A percentile compares a stretch with the other conserved stretches of the same genome.
Evolutionary conservation across 2,797 vertebrate genomes (phyloP).

Genomic region (Calcarius lapponicus): DNA sequence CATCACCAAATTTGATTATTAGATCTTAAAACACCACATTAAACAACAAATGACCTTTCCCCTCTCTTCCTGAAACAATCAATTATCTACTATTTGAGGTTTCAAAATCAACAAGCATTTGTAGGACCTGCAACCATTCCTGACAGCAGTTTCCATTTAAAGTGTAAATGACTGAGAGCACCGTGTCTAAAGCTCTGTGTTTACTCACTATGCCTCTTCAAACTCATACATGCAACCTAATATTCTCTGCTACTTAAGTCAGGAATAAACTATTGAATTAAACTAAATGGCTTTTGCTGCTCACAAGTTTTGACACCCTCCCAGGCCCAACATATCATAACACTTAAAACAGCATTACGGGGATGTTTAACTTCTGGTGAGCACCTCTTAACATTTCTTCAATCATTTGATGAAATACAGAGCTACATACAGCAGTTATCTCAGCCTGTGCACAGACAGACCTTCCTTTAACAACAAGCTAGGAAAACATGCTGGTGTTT

Average conservation of each 20-base stretch:
- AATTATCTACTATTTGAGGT: neutral
- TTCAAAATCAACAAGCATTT: neutral
- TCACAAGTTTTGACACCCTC: neutral
- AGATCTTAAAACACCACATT: neutral
- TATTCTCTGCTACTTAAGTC: neutral
- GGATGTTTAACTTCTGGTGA: neutral
- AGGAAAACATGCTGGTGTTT: neutral
- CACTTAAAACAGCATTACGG: neutral
- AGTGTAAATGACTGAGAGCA: neutral
- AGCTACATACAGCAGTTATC: neutral
- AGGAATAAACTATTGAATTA: neutral
- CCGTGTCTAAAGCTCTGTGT: neutral
- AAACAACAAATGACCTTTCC: neutral
- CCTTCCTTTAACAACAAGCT: neutral
- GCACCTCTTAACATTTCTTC: neutral
- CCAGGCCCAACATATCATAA: neutral
- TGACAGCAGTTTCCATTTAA: neutral
- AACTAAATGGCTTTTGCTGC: neutral
- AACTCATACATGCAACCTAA: neutral
- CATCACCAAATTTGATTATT: neutral
- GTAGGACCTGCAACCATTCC: neutral
- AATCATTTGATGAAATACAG: neutral
- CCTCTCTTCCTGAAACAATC: neutral
- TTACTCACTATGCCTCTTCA: neutral
- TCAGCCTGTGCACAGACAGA: neutral